Conservation (phyloP, 2,888 invertebrate species). For the Diabrotica balteata region DNA sequence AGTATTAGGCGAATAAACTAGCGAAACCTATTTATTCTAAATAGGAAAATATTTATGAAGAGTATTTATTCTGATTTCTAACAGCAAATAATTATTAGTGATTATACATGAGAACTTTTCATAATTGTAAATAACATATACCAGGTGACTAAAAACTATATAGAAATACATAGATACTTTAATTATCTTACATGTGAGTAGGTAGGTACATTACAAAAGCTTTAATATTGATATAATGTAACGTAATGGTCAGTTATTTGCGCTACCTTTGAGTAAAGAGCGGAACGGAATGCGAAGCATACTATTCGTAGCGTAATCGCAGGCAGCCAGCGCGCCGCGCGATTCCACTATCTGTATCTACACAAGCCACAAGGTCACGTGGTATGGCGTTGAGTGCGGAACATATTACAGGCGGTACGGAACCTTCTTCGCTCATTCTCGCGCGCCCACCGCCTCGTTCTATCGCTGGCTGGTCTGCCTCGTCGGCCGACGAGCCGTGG, state of each 20-base stretch:
- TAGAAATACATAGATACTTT: too few relatives aligned
- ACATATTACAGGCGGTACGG: constrained; percentile 11
- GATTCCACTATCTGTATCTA: constrained; percentile 22
- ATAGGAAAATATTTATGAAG: too few relatives aligned
- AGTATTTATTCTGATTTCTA: too few relatives aligned
- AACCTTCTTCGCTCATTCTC: constrained; percentile 2
- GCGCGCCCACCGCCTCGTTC: not conserved
- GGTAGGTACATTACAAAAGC: too few relatives aligned
- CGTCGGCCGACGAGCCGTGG: constrained; percentile 14
- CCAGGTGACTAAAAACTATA: too few relatives aligned
- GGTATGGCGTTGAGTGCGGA: constrained; percentile 21
- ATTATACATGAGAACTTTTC: too few relatives aligned
- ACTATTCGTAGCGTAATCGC: not conserved
- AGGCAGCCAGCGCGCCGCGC: constrained; percentile 15
- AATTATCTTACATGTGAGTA: too few relatives aligned
- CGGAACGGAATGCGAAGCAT: not conserved
- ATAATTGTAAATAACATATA: too few relatives aligned
- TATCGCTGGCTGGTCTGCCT: constrained; percentile 1
- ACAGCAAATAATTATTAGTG: too few relatives aligned
- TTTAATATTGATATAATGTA: too few relatives aligned
- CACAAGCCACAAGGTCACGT: constrained; percentile 37
- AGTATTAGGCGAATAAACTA: too few relatives aligned
- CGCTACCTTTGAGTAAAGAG: not conserved
- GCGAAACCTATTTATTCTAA: too few relatives aligned
- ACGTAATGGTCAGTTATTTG: not conserved